Evolutionary conservation across 2,797 vertebrate genomes (phyloP).

Genomic region (Triplophysa yarkandensis): DNA sequence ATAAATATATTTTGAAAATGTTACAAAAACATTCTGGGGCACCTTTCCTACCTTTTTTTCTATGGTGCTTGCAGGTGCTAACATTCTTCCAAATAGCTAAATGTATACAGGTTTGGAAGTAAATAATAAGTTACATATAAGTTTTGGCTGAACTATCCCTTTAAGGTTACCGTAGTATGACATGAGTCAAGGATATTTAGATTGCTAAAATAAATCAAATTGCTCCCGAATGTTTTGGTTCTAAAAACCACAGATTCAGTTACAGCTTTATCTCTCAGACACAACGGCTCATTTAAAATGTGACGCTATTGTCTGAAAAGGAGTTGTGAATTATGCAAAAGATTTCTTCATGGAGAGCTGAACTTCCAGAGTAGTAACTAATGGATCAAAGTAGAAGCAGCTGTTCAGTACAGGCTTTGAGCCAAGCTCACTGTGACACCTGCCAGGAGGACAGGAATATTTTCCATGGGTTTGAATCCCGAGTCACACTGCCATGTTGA

Average conservation of each 20-base stretch:
- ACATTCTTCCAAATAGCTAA: no score
- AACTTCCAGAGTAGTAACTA: constrained; percentile 29
- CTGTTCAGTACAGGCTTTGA: constrained; percentile 41
- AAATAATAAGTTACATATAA: no score
- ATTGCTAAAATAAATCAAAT: neutral
- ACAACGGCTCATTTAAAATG: constrained; percentile 30
- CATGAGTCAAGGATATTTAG: neutral
- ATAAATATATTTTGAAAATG: no score
- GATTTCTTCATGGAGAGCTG: constrained; percentile 29
- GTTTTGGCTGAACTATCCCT: no score
- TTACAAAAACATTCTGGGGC: no score
- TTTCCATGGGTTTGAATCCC: constrained; percentile 55
- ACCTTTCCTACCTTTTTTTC: no score
- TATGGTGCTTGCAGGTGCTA: no score
- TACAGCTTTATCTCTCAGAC: constrained; percentile 17
- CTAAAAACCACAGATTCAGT: constrained; percentile 30
- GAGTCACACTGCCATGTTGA: constrained; percentile 51
- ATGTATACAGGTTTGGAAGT: no score
- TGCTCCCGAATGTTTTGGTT: constrained; percentile 5
- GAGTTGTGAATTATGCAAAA: constrained; percentile 7
- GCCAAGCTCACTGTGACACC: constrained; percentile 54
- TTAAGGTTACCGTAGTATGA: neutral
- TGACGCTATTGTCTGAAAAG: constrained; percentile 16
- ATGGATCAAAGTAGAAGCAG: constrained; percentile 52
- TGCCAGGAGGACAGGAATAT: constrained; percentile 50